Evolutionary conservation across 2,888 invertebrate genomes (phyloP).

Genomic region (Volucella inanis): DNA sequence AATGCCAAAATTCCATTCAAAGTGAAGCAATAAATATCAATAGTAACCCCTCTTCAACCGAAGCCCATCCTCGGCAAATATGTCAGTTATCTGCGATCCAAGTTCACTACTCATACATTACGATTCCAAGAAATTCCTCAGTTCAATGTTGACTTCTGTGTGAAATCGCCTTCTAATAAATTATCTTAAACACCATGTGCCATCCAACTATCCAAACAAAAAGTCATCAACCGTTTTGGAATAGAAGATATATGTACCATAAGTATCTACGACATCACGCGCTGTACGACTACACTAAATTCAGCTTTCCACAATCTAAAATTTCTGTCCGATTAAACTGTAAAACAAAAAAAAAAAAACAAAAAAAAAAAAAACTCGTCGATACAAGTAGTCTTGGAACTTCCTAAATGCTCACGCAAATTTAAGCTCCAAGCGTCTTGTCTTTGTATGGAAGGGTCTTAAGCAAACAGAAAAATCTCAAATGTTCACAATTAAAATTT

Average conservation of each 20-base stretch:
- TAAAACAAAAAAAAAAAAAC: conserved; percentile 41
- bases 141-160: conserved; percentile 37
- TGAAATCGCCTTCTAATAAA: conserved; percentile 27
- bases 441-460: conserved; percentile 8
- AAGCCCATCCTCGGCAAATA: too few relatives aligned
- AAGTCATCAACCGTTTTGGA: conserved; percentile 24
- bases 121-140: neutral
- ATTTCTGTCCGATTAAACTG: conserved; percentile 33
- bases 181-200: neutral
- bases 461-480: conserved; percentile 24
- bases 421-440: conserved; percentile 39
- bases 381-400: too few relatives aligned
- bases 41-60: too few relatives aligned
- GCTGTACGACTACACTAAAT: neutral
- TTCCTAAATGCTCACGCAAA: conserved; percentile 51
- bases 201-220: neutral
- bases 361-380: too few relatives aligned
- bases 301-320: conserved; percentile 8
- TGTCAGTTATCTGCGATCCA: too few relatives aligned
- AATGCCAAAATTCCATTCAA: too few relatives aligned
- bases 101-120: too few relatives aligned
- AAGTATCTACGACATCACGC: neutral
- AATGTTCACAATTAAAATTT: conserved; percentile 66
- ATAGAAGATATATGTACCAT: neutral
- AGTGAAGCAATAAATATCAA: too few relatives aligned